phyloP scores from a whole-genome alignment of 1,140 invertebrate species.

The Diploscapter pachys region DNA sequence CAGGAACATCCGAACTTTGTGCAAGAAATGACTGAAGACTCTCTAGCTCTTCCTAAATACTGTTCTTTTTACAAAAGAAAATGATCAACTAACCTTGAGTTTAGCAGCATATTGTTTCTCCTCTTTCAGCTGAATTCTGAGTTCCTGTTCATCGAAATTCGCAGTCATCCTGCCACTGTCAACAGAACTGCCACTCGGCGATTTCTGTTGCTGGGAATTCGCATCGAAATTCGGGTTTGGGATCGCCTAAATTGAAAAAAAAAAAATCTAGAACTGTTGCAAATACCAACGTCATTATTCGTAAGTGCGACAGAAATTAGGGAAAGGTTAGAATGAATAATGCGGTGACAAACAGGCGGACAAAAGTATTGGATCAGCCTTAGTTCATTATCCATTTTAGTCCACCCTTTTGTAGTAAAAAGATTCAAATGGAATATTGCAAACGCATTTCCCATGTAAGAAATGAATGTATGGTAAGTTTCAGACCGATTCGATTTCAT shows the following conservation, averaged over 20 bases:
- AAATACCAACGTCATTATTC: neutral
- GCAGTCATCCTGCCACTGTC: conserved; percentile 18
- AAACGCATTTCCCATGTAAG: no score
- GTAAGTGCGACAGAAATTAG: no score
- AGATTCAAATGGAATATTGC: no score
- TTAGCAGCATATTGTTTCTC: conserved; percentile 25
- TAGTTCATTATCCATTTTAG: no score
- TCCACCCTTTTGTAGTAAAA: no score
- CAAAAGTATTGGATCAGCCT: no score
- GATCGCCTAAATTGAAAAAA: conserved; percentile 1
- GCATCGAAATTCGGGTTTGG: conserved; percentile 2
- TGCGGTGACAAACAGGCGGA: no score
- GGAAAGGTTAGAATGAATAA: no score
- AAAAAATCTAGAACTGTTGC: conserved; percentile 14
- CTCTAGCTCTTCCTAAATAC: conserved; percentile 33
- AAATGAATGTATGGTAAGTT: no score
- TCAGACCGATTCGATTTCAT: no score
- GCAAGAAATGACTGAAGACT: conserved; percentile 31
- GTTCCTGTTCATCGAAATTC: conserved; percentile 2
- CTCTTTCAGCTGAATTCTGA: conserved; percentile 20
- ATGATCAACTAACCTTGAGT: conserved; percentile 9
- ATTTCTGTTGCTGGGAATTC: neutral
- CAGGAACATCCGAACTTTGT: conserved; percentile 31
- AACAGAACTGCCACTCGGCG: neutral
- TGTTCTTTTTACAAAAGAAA: conserved; percentile 1